A percentile compares a stretch with the other conserved stretches of the same genome.
Conservation (phyloP, 2,888 invertebrate species). For the Metalampra italica region DNA sequence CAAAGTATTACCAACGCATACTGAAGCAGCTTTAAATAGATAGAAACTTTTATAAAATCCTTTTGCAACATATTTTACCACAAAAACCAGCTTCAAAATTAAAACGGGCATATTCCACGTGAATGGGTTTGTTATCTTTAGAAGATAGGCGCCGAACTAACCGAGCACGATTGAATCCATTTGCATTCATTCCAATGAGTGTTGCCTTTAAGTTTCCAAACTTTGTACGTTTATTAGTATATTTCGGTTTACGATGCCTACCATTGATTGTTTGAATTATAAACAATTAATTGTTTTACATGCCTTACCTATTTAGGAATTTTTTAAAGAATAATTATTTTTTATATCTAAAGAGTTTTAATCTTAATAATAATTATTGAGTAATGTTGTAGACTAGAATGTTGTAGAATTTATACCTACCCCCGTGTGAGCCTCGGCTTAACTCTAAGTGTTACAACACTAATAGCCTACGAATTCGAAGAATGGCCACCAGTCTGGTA, state of each 20-base stretch:
- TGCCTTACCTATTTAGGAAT: too few relatives aligned
- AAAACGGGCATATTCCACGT: neutral
- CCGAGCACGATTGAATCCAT: constrained; percentile 14
- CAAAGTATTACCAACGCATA: neutral
- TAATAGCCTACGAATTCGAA: neutral
- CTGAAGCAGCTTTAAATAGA: neutral
- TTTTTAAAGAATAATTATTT: too few relatives aligned
- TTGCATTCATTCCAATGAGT: constrained; percentile 12
- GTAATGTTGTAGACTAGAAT: too few relatives aligned
- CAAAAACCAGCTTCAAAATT: neutral
- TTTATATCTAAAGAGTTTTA: too few relatives aligned
- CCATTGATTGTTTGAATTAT: neutral
- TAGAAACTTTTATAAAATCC: neutral
- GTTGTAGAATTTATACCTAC: constrained; percentile 39
- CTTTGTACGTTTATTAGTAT: constrained; percentile 14
- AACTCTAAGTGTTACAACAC: constrained; percentile 25
- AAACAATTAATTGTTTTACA: neutral
- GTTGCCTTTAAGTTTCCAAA: constrained; percentile 16
- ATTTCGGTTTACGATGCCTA: constrained; percentile 7
- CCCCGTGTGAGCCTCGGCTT: constrained; percentile 23
- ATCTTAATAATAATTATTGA: too few relatives aligned
- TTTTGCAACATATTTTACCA: neutral
- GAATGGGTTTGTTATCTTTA: constrained; percentile 12
- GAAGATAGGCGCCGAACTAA: constrained; percentile 2
- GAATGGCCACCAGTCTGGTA: neutral